phyloP scores from a whole-genome alignment of 64 coral and sea anemone species.

The Trachythela sp. region DNA sequence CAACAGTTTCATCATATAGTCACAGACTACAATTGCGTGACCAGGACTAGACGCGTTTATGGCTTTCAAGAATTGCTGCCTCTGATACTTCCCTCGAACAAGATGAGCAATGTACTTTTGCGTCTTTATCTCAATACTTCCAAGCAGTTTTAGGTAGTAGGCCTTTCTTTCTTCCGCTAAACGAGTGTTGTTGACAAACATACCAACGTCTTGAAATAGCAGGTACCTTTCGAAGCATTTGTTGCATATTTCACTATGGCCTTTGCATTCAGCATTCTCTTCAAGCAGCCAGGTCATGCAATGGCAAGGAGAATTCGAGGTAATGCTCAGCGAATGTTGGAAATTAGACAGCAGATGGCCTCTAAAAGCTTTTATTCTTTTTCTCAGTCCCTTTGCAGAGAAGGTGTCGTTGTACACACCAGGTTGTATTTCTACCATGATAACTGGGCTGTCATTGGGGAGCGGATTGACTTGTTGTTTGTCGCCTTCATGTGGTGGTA shows the following conservation, averaged over 20 bases:
- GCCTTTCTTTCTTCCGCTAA: not conserved
- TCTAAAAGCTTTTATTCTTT: slow-evolving; percentile 35
- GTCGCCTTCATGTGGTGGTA: too few species aligned
- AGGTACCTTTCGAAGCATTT: slow-evolving; percentile 27
- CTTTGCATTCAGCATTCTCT: not conserved
- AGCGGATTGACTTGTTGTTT: too few species aligned
- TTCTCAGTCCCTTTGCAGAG: not conserved
- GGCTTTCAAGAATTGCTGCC: not conserved
- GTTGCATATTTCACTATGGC: slow-evolving; percentile 24
- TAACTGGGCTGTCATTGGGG: not conserved
- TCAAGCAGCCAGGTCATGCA: slow-evolving; percentile 48
- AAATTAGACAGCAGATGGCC: slow-evolving; percentile 40
- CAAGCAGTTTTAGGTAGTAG: not conserved
- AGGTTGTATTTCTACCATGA: not conserved
- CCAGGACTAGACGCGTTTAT: slow-evolving; percentile 24
- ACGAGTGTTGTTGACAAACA: not conserved
- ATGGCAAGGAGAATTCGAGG: slow-evolving; percentile 41
- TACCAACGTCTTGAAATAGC: slow-evolving; percentile 25
- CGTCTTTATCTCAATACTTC: not conserved
- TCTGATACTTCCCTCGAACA: slow-evolving; percentile 1
- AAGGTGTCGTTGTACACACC: slow-evolving; percentile 18
- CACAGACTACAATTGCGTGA: slow-evolving; percentile 46
- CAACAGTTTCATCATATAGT: slow-evolving; percentile 63
- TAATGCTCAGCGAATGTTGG: slow-evolving; percentile 4
- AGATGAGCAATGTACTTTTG: not conserved